A percentile compares a stretch with the other conserved stretches of the same genome.
Evolutionary conservation across 2,888 invertebrate species (phyloP).

Genomic region (Synergus laeviventris): DNA sequence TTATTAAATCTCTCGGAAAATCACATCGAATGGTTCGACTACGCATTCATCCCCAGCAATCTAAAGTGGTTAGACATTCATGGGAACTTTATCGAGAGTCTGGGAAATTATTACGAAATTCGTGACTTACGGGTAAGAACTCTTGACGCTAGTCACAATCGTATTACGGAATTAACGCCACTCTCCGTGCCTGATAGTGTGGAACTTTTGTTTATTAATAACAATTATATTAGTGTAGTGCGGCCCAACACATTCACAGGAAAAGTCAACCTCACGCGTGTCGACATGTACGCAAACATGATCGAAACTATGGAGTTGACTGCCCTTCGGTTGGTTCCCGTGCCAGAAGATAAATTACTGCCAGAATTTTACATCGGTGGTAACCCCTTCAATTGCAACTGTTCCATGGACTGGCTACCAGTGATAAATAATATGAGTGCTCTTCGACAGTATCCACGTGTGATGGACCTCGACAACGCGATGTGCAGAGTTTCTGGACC

Average conservation of each 20-base stretch:
- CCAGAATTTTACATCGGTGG: constrained; percentile 94
- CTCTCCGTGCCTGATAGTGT: constrained; percentile 92
- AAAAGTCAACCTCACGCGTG: constrained; percentile 89
- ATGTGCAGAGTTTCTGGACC: constrained; percentile 92
- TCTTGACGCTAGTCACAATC: constrained; percentile 92
- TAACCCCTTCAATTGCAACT: constrained; percentile 96
- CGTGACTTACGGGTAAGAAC: constrained; percentile 83
- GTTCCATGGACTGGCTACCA: constrained; percentile 96
- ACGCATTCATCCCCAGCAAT: constrained; percentile 92
- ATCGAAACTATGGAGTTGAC: constrained; percentile 89
- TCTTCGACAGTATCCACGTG: constrained; percentile 88
- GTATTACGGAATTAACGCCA: constrained; percentile 88
- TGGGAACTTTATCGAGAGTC: constrained; percentile 90
- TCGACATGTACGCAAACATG: constrained; percentile 93
- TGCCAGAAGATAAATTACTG: constrained; percentile 84
- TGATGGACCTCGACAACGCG: constrained; percentile 92
- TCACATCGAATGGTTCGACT: constrained; percentile 95
- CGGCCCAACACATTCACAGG: constrained; percentile 91
- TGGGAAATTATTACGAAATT: constrained; percentile 92
- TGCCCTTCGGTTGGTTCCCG: constrained; percentile 86
- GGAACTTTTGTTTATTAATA: constrained; percentile 91
- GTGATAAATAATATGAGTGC: constrained; percentile 91
- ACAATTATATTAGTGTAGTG: constrained; percentile 89
- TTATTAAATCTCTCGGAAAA: constrained; percentile 94
- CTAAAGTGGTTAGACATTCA: constrained; percentile 94